Evolutionary conservation across 2,888 invertebrate species (phyloP).

Genomic region (Acanthoscelides obtectus): DNA sequence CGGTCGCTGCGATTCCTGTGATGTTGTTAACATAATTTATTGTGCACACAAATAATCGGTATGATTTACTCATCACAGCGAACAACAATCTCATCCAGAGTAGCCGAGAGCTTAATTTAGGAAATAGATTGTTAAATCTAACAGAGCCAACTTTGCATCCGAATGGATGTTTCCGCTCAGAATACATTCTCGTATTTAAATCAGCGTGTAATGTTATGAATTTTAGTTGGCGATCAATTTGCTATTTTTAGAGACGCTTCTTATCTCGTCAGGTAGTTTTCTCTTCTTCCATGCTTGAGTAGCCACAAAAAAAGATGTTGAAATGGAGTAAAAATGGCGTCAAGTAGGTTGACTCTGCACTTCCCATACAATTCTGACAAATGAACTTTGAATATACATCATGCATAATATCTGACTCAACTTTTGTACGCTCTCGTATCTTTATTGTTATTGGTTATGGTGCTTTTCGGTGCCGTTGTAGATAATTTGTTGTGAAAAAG

Average conservation of each 20-base stretch:
- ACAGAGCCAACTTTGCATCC: slow-evolving; percentile 49
- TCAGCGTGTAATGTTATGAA: slow-evolving; percentile 49
- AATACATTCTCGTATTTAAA: slow-evolving; percentile 48
- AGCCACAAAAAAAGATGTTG: too few species aligned
- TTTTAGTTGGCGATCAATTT: slow-evolving; percentile 37
- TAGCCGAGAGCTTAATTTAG: slow-evolving; percentile 47
- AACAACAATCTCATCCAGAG: slow-evolving; percentile 40
- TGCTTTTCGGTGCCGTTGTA: too few species aligned
- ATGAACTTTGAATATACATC: too few species aligned
- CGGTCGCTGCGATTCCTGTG: slow-evolving; percentile 19
- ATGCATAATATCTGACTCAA: too few species aligned
- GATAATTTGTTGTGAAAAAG: too few species aligned
- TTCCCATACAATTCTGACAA: too few species aligned
- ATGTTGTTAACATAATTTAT: slow-evolving; percentile 19
- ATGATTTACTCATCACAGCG: slow-evolving; percentile 23
- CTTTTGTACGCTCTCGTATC: too few species aligned
- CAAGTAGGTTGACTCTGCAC: too few species aligned
- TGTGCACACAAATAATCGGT: slow-evolving; percentile 15
- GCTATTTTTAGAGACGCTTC: background rate
- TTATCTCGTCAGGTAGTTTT: background rate
- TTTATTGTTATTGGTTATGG: too few species aligned
- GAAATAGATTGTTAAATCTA: slow-evolving; percentile 52
- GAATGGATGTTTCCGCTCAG: slow-evolving; percentile 49
- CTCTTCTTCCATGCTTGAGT: too few species aligned
- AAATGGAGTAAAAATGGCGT: too few species aligned